Base-by-base conservation (phyloP, 2,113 vertebrate genomes). In the Gymnobelideus leadbeateri region DNA sequence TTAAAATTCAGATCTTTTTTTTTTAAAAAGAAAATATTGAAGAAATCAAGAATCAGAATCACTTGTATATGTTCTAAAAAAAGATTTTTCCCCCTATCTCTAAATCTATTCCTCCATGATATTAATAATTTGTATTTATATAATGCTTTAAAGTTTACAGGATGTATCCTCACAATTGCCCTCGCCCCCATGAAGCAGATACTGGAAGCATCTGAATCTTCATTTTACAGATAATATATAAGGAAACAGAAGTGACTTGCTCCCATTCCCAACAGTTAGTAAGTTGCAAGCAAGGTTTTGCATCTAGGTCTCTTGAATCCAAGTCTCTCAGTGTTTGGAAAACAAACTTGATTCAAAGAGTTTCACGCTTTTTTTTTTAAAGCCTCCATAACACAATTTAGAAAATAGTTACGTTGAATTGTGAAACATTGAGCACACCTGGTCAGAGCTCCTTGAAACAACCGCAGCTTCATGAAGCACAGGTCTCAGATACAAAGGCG, bases 391-490 rank as follows among this genome's bases (percentile, higher is more conserved):
- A 89, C 89, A 43, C 3, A 2, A 21, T 54, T 61, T 46, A 52
- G 50, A 53, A 68, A 93, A 77, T 54, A 68, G 47, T 54, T 94
- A 54, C 68, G 84, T 53, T 61, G 91, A 92, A 77, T 37, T 61
- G 57, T 89, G 51, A 95, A 23, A 57, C n/a, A 11, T 2, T 50
- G 89, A 57, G 68, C n/a, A 43, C 90, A 94, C 93, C 94, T 96
- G 93, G 68, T 28, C 25, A 53, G 91, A 47, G 25, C 37, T 53
- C 89, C 24, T 51, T 90, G 49, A 28, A 51, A 50, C 46, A 51
- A 50, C 16, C 92, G 0, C 46, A 24, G 3, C 46, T 90, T 92
- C 51, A 89, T 57, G 89, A 77, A 2, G 54, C 46, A 43, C 94
- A 95, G 55, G 90, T 49, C 31, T 46, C 7, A 52, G 51, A 53